These are phyloP conservation scores for Zaprionus africanus DNA, from an alignment of 1,140 invertebrate species.

Conservation along the genomic window DNA sequence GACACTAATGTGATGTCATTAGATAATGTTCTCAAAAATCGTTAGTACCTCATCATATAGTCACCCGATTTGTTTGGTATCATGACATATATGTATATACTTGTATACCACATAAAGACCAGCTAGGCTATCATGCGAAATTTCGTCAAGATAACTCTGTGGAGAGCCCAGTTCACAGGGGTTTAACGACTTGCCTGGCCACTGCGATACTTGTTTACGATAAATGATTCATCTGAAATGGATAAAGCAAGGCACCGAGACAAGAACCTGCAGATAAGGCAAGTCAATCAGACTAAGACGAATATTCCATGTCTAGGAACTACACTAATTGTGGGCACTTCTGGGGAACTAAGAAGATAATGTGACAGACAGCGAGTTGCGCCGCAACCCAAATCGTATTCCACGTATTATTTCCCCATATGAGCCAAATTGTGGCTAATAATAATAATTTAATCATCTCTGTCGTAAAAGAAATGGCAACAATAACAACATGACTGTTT, in stretches of 20 bases:
- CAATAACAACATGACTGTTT: constrained; percentile 58
- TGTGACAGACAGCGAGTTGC: constrained; percentile 18
- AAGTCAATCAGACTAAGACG: constrained; percentile 20
- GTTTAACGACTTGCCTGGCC: not conserved
- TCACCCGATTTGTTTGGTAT: not conserved
- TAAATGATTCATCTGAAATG: constrained; percentile 5
- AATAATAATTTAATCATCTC: constrained; percentile 28
- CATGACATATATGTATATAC: no score
- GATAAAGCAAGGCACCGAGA: not conserved
- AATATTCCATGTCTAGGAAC: not conserved
- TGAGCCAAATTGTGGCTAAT: constrained; percentile 28
- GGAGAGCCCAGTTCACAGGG: not conserved
- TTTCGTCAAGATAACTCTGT: not conserved
- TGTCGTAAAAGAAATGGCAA: constrained; percentile 12
- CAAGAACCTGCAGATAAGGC: constrained; percentile 25
- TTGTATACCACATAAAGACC: not conserved
- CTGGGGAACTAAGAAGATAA: constrained; percentile 31
- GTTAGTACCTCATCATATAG: not conserved
- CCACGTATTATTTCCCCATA: constrained; percentile 22
- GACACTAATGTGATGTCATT: not conserved
- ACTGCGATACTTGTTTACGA: not conserved
- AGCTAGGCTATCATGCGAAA: not conserved
- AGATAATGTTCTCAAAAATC: not conserved
- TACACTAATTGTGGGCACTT: constrained; percentile 33
- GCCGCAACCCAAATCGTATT: not conserved